These are phyloP conservation scores for Ceramica pisi DNA, from an alignment of 2,888 invertebrate species.

Conservation along the genomic window DNA sequence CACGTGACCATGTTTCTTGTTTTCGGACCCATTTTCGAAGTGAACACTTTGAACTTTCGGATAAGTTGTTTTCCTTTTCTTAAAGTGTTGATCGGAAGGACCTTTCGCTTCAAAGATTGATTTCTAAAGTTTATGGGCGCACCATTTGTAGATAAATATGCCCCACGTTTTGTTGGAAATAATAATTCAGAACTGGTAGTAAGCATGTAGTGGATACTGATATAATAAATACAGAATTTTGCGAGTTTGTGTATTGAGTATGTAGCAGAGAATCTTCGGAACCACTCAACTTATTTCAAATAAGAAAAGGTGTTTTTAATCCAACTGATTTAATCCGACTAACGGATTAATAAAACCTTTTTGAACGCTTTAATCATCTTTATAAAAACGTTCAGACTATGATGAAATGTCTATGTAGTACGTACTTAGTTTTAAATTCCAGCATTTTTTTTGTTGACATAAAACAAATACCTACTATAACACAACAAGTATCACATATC, in stretches of 20 bases:
- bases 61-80: neutral
- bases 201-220: neutral
- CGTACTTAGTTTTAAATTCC: neutral
- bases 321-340: no score
- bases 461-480: no score
- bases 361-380: no score
- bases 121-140: neutral
- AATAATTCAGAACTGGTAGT: neutral
- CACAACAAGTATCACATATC: no score
- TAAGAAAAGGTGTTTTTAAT: no score
- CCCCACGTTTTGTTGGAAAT: neutral
- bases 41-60: constrained; percentile 7
- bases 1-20: constrained; percentile 14
- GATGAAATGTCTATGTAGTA: neutral
- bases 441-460: neutral
- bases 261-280: neutral
- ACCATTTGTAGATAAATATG: neutral
- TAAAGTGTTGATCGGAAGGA: neutral
- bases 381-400: no score
- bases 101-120: neutral
- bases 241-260: neutral
- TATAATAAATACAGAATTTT: neutral
- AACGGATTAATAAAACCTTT: no score
- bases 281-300: no score
- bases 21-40: neutral